A percentile compares a stretch with the other conserved stretches of the same genome.
Evolutionary conservation across 2,113 vertebrate genomes (phyloP).

Genomic region (Furnarius figulus): DNA sequence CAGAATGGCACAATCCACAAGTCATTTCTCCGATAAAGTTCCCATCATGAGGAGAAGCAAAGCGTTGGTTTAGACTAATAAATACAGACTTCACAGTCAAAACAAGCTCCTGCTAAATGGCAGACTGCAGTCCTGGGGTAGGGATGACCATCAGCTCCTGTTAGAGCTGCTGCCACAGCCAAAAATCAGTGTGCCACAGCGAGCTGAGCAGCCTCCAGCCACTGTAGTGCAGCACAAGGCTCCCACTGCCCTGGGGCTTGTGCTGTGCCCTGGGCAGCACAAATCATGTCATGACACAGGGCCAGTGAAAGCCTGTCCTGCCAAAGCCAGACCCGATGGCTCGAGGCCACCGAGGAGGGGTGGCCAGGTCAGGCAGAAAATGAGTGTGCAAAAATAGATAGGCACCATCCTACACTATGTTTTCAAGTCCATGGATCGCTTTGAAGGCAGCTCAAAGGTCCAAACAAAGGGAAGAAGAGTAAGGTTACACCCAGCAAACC

Average conservation of each 20-base stretch:
- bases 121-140: neutral
- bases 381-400: neutral
- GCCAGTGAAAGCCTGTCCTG: neutral
- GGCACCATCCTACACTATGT: accelerated
- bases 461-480: neutral
- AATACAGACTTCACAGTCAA: neutral
- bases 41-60: neutral
- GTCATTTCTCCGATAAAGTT: neutral
- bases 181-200: neutral
- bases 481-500: neutral
- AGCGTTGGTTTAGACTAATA: neutral
- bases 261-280: neutral
- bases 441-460: neutral
- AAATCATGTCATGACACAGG: accelerated
- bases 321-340: neutral
- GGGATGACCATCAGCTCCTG: neutral
- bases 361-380: neutral
- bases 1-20: neutral
- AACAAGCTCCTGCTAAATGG: neutral
- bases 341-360: accelerated
- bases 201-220: neutral
- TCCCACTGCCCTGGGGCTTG: accelerated
- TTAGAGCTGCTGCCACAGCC: neutral
- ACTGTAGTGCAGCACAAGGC: neutral
- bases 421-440: neutral